These are phyloP conservation scores for Zygothrica quintamaculata DNA, from an alignment of 2,888 invertebrate species.

Conservation along the genomic window DNA sequence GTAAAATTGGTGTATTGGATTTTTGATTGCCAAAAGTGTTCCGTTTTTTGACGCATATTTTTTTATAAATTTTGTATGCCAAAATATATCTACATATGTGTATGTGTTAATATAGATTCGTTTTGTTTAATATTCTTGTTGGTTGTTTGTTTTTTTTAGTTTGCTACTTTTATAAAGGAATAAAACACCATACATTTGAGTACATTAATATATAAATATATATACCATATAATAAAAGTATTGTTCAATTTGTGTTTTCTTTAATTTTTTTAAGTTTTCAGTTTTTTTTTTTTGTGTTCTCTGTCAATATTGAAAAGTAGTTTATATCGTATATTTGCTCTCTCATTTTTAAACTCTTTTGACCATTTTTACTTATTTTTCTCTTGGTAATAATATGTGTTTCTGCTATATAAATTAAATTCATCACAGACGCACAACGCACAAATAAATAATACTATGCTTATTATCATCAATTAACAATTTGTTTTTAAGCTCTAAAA, in stretches of 20 bases:
- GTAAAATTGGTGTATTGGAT: slow-evolving; percentile 13
- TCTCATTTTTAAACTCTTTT: too few species aligned
- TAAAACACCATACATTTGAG: slow-evolving; percentile 78
- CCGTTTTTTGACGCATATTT: slow-evolving; percentile 17
- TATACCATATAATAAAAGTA: slow-evolving; percentile 55
- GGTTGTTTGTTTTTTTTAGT: slow-evolving; percentile 42
- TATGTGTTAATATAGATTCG: slow-evolving; percentile 65
- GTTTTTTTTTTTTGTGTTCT: slow-evolving; percentile 19
- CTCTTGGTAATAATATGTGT: too few species aligned
- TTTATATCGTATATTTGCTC: slow-evolving; percentile 28
- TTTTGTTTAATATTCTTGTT: slow-evolving; percentile 50
- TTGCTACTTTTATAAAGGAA: slow-evolving; percentile 68
- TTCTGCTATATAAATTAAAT: slow-evolving; percentile 57
- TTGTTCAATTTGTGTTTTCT: slow-evolving; percentile 60
- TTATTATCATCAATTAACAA: slow-evolving; percentile 78
- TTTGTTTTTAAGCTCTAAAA: slow-evolving; percentile 71
- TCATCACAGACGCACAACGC: slow-evolving; percentile 78
- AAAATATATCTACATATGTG: slow-evolving; percentile 73
- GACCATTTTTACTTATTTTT: too few species aligned
- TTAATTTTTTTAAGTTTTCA: slow-evolving; percentile 32
- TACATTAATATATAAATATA: slow-evolving; percentile 44
- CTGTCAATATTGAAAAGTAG: slow-evolving; percentile 37
- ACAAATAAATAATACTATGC: slow-evolving; percentile 66
- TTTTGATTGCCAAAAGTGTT: slow-evolving; percentile 49
- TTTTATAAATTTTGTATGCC: slow-evolving; percentile 78